Conservation (phyloP, 2,888 invertebrate genomes). For the Phengaris alcon region DNA sequence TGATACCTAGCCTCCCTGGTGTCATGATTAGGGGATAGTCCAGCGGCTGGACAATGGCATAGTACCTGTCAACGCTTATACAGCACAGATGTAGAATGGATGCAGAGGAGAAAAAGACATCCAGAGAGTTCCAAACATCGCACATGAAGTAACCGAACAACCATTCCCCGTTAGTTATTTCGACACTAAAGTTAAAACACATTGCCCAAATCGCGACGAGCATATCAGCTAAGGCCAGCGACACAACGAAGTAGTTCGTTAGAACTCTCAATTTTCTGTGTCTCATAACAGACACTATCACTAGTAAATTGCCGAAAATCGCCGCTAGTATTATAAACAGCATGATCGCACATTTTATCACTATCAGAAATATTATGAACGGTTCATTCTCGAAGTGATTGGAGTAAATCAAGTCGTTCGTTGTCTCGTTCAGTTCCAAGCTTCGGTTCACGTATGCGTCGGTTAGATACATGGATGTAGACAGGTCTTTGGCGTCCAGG, state of each 20-base stretch:
- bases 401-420: constrained; percentile 59
- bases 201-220: constrained; percentile 96
- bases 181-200: constrained; percentile 95
- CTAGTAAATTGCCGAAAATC: constrained; percentile 92
- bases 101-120: constrained; percentile 96
- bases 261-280: constrained; percentile 86
- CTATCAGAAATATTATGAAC: constrained; percentile 79
- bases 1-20: constrained; percentile 86
- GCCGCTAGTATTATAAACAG: constrained; percentile 92
- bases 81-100: constrained; percentile 96
- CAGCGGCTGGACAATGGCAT: constrained; percentile 94
- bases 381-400: constrained; percentile 65
- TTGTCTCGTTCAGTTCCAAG: constrained; percentile 59
- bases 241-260: constrained; percentile 97
- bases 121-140: constrained; percentile 97
- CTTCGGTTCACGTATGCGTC: constrained; percentile 61
- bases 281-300: constrained; percentile 89
- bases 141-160: constrained; percentile 94
- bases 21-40: constrained; percentile 97
- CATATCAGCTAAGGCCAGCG: constrained; percentile 95
- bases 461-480: constrained; percentile 72
- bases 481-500: constrained; percentile 60
- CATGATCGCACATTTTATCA: constrained; percentile 90
- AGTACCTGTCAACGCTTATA: constrained; percentile 92
- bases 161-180: constrained; percentile 91